Conservation (phyloP, 2,113 vertebrate species). For the Vidua macroura region DNA sequence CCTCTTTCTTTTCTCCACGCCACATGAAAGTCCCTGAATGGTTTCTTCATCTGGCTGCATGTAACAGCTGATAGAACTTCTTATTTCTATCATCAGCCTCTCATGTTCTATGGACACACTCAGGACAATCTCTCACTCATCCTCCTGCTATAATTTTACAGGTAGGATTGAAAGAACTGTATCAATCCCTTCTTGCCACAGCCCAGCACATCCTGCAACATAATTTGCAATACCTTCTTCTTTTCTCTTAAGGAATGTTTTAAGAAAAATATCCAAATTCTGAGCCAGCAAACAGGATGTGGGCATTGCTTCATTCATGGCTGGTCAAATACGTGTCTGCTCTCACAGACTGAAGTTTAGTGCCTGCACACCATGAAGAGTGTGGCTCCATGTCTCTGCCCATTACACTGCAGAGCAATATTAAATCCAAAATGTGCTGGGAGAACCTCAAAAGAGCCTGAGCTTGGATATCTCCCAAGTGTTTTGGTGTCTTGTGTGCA, state of each 20-base stretch:
- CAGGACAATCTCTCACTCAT: background rate
- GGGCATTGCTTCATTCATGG: background rate
- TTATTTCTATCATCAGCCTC: background rate
- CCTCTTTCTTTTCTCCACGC: background rate
- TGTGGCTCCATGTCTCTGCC: background rate
- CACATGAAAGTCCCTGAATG: background rate
- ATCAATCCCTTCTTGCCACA: background rate
- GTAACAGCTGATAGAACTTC: background rate
- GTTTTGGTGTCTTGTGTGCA: background rate
- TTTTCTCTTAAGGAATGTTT: background rate
- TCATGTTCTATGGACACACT: background rate
- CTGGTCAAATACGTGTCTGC: background rate
- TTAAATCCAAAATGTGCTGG: background rate
- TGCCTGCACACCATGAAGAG: background rate
- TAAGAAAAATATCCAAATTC: background rate
- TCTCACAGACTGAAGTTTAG: background rate
- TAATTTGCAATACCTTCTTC: background rate
- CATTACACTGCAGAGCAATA: background rate
- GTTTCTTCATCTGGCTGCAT: background rate
- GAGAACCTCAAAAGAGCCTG: background rate
- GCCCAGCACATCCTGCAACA: background rate
- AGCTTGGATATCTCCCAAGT: background rate
- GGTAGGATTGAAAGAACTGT: background rate
- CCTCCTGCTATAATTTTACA: background rate
- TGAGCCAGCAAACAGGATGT: background rate